Evolutionary conservation across 2,113 vertebrate species (phyloP).

Genomic region (Ornithorhynchus anatinus): DNA sequence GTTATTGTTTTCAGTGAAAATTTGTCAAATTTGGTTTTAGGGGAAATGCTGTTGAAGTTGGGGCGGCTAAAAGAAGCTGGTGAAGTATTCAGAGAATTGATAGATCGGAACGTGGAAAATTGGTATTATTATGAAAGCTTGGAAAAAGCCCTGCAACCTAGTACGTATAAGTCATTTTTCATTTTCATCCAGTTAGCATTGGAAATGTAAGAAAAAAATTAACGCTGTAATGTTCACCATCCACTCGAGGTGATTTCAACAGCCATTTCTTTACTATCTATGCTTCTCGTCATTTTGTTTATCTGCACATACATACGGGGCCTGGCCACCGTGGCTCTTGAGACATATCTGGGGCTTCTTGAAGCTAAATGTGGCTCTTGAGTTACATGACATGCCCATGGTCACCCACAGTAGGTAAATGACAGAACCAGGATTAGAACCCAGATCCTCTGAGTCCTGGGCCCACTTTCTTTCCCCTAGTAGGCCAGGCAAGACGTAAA

Average conservation of each 20-base stretch:
- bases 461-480: too few species aligned
- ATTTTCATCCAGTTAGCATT: not conserved
- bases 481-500: too few species aligned
- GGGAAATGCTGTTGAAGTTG: slow-evolving; percentile 77
- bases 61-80: slow-evolving; percentile 78
- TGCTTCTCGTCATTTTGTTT: too few species aligned
- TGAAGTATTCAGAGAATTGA: slow-evolving; percentile 72
- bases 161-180: slow-evolving; percentile 62
- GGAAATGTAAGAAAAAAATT: not conserved
- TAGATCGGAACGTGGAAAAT: slow-evolving; percentile 79
- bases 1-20: slow-evolving; percentile 10
- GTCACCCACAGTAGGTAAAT: too few species aligned
- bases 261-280: slow-evolving; percentile 9
- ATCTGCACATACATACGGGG: too few species aligned
- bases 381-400: too few species aligned
- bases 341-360: too few species aligned
- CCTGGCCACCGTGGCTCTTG: too few species aligned
- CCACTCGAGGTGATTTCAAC: not conserved
- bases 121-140: slow-evolving; percentile 80
- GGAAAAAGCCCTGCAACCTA: slow-evolving; percentile 74
- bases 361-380: too few species aligned
- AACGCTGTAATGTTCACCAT: not conserved
- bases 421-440: too few species aligned
- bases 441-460: too few species aligned
- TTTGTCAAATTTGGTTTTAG: slow-evolving; percentile 60